A percentile compares a stretch with the other conserved stretches of the same genome.
These are phyloP conservation scores for Macquaria australasica DNA, from an alignment of 2,113 vertebrate genomes.

Conservation along the genomic window DNA sequence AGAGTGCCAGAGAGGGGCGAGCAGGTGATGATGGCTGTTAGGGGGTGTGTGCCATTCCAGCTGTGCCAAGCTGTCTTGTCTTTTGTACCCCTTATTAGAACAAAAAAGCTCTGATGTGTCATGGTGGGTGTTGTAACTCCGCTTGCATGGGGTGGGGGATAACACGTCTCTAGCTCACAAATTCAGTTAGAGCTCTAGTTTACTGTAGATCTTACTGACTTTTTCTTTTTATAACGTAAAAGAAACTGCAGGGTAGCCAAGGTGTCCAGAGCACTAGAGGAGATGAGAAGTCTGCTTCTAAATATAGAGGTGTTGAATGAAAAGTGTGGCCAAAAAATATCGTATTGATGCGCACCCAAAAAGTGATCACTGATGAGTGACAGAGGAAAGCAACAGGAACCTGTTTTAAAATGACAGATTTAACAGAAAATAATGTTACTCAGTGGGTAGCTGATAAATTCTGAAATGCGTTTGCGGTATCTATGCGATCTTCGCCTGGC, in stretches of 20 bases:
- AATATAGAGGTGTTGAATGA: neutral
- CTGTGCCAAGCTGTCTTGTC: conserved; percentile 50
- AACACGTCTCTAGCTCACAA: neutral
- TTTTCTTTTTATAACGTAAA: neutral
- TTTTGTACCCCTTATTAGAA: conserved; percentile 31
- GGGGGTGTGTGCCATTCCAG: conserved; percentile 51
- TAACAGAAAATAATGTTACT: too few species aligned
- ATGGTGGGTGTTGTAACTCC: neutral
- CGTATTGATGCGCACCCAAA: too few species aligned
- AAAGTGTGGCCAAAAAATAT: neutral
- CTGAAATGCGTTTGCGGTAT: neutral
- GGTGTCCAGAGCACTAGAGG: neutral
- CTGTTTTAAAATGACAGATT: too few species aligned
- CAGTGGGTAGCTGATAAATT: neutral
- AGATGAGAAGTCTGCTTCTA: neutral
- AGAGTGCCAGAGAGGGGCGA: conserved; percentile 58
- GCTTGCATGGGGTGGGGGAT: neutral
- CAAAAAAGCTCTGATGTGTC: neutral
- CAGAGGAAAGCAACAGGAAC: too few species aligned
- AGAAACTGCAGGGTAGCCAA: neutral
- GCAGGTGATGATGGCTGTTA: conserved; percentile 43
- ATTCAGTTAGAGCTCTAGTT: neutral
- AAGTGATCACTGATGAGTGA: too few species aligned
- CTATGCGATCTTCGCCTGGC: neutral
- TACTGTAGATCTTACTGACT: neutral